Conservation (phyloP, 1,140 invertebrate genomes). For the Tetramorium simillimum region DNA sequence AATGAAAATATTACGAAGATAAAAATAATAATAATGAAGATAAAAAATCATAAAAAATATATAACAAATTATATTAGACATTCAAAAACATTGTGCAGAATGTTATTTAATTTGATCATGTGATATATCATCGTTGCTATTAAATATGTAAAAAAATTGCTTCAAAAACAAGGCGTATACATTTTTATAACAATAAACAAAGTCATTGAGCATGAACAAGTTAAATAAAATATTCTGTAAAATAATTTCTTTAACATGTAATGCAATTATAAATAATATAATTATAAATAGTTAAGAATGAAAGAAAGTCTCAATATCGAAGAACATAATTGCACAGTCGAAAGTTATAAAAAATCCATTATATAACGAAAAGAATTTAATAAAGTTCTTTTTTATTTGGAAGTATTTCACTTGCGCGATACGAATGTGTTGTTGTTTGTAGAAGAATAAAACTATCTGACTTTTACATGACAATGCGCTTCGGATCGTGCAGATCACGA, state of each 20-base stretch:
- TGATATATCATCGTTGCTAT: background rate
- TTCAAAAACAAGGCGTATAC: background rate
- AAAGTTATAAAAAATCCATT: background rate
- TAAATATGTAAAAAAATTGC: background rate
- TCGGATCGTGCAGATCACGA: constrained; percentile 43
- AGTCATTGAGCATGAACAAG: background rate
- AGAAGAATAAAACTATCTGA: constrained; percentile 42
- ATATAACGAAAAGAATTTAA: background rate
- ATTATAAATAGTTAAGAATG: background rate
- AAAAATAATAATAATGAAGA: background rate
- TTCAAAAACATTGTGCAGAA: background rate
- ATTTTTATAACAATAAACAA: background rate
- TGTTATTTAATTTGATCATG: background rate
- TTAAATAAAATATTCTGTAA: background rate
- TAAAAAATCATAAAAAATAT: background rate
- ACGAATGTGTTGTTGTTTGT: constrained; percentile 30
- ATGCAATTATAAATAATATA: background rate
- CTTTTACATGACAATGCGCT: constrained; percentile 68
- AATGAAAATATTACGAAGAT: background rate
- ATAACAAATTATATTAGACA: background rate
- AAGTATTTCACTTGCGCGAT: background rate
- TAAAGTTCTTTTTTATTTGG: background rate
- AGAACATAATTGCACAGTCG: background rate
- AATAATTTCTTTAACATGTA: background rate
- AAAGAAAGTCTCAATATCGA: background rate